Base-by-base conservation (phyloP, 53 echinoderm and acorn worm genomes). In the Echinometra lucunter region DNA sequence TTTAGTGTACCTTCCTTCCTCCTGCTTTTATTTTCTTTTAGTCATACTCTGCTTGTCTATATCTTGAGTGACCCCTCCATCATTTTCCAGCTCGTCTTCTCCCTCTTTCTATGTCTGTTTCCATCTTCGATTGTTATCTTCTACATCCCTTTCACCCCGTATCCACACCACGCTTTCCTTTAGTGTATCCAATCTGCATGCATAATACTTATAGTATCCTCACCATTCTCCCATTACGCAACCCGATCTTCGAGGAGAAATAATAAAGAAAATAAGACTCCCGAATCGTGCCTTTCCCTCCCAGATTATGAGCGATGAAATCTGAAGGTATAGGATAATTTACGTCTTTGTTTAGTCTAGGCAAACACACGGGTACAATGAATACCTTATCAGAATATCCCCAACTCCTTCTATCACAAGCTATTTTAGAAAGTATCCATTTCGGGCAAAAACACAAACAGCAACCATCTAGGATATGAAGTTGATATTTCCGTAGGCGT, bases 281-380 rank as follows among this genome's bases (percentile, higher is more conserved):
- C 18, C 6, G 74, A 85, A 85, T 37, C 85, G 85, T 85, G 85
- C 27, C 45, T 47, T 53, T 85, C 49, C 78, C 27, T 85, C 85
- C 85, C 49, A 85, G 85, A 85, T 85, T 85, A 49, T 49, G 49
- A 49, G 85, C 45, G 45, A 85, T 85, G 85, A 85, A 85, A 45
- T 49, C 85, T 47, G 6, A 49, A n/a, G 49, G 85, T 28, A 4
- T 8, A 13, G 85, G 85, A 85, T 85, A 85, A 85, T 85, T 85
- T 85, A 85, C 85, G 85, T 53, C 85, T 85, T 4, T 85, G 85
- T 85, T 85, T 85, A 85, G 85, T 85, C 85, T 85, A 28, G 49
- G 30, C 30, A 85, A 85, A 85, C 85, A 85, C 85, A 49, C 19
- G 11, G 49, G 28, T 49, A 85, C 85, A 53, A 85, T 45, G 85